These are phyloP conservation scores for Scrobipalpa atriplicella DNA, from an alignment of 2,888 invertebrate genomes.

Conservation along the genomic window DNA sequence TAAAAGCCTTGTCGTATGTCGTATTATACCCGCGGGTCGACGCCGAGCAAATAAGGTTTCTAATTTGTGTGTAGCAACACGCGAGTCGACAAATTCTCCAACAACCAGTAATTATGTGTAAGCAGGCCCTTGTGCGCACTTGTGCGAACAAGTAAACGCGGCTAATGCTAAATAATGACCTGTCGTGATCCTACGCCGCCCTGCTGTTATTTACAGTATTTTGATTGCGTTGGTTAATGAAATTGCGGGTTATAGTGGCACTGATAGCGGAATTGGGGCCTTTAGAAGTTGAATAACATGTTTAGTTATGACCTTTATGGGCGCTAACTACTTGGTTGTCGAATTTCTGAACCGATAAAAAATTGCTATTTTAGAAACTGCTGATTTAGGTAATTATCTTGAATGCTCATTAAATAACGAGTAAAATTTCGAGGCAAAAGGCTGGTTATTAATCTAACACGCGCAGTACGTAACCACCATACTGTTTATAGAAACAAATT, in stretches of 20 bases:
- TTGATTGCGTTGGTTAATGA: slow-evolving; percentile 25
- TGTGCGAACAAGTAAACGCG: slow-evolving; percentile 30
- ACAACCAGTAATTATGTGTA: slow-evolving; percentile 34
- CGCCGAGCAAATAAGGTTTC: slow-evolving; percentile 28
- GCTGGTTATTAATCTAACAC: no score
- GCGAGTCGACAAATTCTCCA: slow-evolving; percentile 30
- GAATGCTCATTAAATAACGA: no score
- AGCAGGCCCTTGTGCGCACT: slow-evolving; percentile 33
- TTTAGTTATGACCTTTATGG: neutral
- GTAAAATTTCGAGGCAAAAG: no score
- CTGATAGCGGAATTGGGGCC: neutral
- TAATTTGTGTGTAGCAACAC: slow-evolving; percentile 31
- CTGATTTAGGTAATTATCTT: no score
- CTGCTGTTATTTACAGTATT: slow-evolving; percentile 13
- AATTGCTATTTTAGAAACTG: no score
- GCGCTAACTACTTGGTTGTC: no score
- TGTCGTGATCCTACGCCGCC: neutral
- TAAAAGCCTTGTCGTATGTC: neutral
- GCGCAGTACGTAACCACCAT: no score
- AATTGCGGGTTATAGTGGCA: slow-evolving; percentile 17
- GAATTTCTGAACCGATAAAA: no score
- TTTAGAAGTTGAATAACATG: neutral
- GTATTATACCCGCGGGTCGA: neutral
- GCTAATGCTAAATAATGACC: slow-evolving; percentile 31
- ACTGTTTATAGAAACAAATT: no score